Conservation (phyloP, 2,797 vertebrate genomes). For the Onychomys arenicola region DNA sequence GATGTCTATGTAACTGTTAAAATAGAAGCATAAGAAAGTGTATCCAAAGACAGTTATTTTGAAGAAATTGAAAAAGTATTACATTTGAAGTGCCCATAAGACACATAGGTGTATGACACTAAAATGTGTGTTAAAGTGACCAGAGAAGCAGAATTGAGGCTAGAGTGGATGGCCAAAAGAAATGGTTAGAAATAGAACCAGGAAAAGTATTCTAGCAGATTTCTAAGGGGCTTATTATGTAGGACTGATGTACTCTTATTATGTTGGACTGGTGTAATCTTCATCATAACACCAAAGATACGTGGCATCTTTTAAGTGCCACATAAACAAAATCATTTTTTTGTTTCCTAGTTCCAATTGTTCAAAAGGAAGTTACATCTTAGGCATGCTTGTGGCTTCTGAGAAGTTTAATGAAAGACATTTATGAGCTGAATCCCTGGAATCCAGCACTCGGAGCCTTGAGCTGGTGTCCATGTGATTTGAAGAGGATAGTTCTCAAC, state of each 20-base stretch:
- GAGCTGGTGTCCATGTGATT: background rate
- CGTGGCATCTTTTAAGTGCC: background rate
- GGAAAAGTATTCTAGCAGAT: background rate
- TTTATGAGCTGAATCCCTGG: background rate
- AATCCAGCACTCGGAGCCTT: rapidly evolving
- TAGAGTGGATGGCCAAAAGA: background rate
- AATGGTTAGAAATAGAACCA: background rate
- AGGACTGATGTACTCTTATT: background rate
- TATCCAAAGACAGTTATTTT: background rate
- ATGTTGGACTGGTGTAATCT: background rate
- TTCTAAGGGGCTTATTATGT: background rate
- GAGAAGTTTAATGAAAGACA: background rate
- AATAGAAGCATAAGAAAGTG: constrained; percentile 6
- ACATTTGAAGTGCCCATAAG: background rate
- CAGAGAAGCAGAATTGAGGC: background rate
- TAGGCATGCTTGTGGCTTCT: background rate
- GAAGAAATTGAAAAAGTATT: constrained; percentile 1
- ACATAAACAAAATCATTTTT: background rate
- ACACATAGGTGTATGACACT: background rate
- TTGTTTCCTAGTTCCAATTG: background rate
- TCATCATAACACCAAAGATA: background rate
- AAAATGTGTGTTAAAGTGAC: background rate
- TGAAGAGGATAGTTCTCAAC: background rate
- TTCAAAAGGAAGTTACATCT: background rate
- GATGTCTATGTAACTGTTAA: background rate